Conservation (phyloP, 2,113 vertebrate species). For the Mesembrinibis cayennensis region DNA sequence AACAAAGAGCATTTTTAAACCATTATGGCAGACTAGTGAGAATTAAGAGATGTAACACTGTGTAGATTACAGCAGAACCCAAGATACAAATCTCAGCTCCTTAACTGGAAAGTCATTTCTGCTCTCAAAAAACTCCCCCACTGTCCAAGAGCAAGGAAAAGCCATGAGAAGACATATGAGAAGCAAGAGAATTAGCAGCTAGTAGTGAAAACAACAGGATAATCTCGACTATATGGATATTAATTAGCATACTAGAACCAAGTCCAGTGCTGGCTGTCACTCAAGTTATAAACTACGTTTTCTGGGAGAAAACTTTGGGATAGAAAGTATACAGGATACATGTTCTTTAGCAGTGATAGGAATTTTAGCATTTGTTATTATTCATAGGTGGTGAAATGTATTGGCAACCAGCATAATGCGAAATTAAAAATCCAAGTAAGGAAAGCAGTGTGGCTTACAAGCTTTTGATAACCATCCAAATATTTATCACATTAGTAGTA, state of each 20-base stretch:
- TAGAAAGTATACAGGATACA: neutral
- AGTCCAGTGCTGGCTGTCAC: neutral
- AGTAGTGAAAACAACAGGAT: constrained; percentile 6
- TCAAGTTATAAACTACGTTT: neutral
- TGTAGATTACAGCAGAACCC: neutral
- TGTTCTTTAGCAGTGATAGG: neutral
- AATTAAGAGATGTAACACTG: neutral
- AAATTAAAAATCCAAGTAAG: constrained; percentile 13
- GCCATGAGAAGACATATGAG: neutral
- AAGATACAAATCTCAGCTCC: neutral
- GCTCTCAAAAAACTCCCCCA: neutral
- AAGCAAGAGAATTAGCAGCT: neutral
- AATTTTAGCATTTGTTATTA: neutral
- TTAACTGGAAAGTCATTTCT: neutral
- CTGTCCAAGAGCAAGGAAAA: neutral
- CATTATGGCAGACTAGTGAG: neutral
- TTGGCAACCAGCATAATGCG: neutral
- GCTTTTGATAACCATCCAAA: neutral
- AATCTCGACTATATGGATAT: neutral
- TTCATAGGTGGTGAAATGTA: neutral
- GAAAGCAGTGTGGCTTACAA: neutral
- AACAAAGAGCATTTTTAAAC: neutral
- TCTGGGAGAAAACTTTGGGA: neutral
- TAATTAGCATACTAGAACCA: neutral
- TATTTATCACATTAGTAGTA: neutral